Percentiles rank a stretch among this genome's conserved stretches.
These are phyloP conservation scores for Notechis scutatus DNA, from an alignment of 2,113 vertebrate genomes.

Conservation along the genomic window DNA sequence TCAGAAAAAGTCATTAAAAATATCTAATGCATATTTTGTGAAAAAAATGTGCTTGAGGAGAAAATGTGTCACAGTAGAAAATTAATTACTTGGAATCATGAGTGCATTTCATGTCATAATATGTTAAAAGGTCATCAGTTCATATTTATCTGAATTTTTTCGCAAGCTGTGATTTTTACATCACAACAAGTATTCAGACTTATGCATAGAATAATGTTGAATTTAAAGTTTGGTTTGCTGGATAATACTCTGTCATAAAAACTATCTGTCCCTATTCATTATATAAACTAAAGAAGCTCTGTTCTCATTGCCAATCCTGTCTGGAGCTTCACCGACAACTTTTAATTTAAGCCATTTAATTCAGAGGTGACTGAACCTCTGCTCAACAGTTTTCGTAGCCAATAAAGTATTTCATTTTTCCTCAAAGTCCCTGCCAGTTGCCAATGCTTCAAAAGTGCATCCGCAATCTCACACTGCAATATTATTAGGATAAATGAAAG, in stretches of 20 bases:
- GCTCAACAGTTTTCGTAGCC: slow-evolving; percentile 69
- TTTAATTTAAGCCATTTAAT: slow-evolving; percentile 73
- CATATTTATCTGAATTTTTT: slow-evolving; percentile 59
- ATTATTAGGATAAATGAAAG: slow-evolving; percentile 70
- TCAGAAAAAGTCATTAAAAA: slow-evolving; percentile 45
- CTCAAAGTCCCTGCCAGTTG: slow-evolving; percentile 78
- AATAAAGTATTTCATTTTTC: slow-evolving; percentile 73
- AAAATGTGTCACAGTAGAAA: slow-evolving; percentile 48
- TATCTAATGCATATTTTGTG: slow-evolving; percentile 20
- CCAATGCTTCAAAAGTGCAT: slow-evolving; percentile 64
- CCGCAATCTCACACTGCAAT: slow-evolving; percentile 59
- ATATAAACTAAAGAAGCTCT: slow-evolving; percentile 47
- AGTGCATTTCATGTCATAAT: slow-evolving; percentile 55
- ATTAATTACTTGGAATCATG: slow-evolving; percentile 40
- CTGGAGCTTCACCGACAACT: slow-evolving; percentile 64
- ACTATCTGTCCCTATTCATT: slow-evolving; percentile 32
- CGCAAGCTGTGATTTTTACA: slow-evolving; percentile 55
- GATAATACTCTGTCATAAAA: slow-evolving; percentile 42
- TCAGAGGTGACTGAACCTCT: slow-evolving; percentile 68
- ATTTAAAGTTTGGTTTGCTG: slow-evolving; percentile 30
- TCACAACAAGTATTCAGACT: slow-evolving; percentile 7
- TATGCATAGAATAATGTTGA: slow-evolving; percentile 31
- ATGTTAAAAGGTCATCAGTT: slow-evolving; percentile 49
- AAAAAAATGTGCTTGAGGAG: slow-evolving; percentile 33
- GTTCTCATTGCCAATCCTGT: slow-evolving; percentile 48